Evolutionary conservation across 2,113 vertebrate species (phyloP).

Genomic region (Pseudorasbora parva): DNA sequence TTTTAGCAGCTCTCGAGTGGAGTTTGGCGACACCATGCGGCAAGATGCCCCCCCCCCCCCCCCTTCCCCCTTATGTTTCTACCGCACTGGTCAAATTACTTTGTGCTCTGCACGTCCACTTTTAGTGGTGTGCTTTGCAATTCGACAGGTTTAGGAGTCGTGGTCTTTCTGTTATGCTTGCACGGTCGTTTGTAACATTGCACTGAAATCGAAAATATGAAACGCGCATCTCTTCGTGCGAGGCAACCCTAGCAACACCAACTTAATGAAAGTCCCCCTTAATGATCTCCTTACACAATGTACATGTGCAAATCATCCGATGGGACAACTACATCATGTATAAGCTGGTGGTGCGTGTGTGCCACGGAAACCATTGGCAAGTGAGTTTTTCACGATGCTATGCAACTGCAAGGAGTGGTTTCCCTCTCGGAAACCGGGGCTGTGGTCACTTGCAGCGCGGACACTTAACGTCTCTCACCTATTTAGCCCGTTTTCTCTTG

Average conservation of each 20-base stretch:
- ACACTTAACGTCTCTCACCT: constrained; percentile 48
- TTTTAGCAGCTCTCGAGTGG: constrained; percentile 36
- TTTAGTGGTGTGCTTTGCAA: neutral
- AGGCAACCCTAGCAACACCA: neutral
- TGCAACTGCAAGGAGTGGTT: constrained; percentile 26
- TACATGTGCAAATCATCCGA: neutral
- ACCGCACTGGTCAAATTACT: constrained; percentile 39
- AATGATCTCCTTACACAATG: neutral
- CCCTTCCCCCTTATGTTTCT: neutral
- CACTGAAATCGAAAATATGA: neutral
- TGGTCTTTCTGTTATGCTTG: neutral
- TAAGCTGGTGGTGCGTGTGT: constrained; percentile 62
- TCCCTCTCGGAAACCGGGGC: neutral
- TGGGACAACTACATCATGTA: neutral
- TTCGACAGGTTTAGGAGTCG: neutral
- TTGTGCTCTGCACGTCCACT: constrained; percentile 22
- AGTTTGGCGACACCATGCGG: constrained; percentile 71
- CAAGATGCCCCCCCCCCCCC: neutral
- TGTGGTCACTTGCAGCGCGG: constrained; percentile 12
- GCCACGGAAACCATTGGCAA: constrained; percentile 81
- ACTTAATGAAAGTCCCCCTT: neutral
- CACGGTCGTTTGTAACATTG: neutral
- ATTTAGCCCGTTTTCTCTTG: constrained; percentile 52
- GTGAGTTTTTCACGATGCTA: constrained; percentile 86
- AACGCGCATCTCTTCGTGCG: neutral